Evolutionary conservation across 2,797 vertebrate species (phyloP).

Genomic region (Poecilia picta): DNA sequence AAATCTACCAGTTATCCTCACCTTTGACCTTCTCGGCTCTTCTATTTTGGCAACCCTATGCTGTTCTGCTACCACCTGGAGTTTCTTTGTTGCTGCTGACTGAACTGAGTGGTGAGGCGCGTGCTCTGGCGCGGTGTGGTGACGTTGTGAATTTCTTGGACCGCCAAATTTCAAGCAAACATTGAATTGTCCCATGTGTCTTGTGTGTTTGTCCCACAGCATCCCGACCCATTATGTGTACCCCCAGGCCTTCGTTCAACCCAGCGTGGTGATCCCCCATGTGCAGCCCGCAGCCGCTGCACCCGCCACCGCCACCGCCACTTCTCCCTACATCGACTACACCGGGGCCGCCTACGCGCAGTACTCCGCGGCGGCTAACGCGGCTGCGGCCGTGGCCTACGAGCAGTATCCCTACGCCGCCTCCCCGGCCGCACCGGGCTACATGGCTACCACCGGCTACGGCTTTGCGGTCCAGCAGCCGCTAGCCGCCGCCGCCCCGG

Average conservation of each 20-base stretch:
- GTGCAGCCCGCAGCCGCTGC: constrained; percentile 88
- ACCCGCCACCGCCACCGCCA: constrained; percentile 80
- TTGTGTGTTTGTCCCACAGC: constrained; percentile 85
- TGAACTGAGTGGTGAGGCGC: constrained; percentile 61
- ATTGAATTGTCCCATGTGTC: constrained; percentile 25
- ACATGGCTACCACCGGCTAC: constrained; percentile 91
- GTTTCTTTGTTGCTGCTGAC: constrained; percentile 74
- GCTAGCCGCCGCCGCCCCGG: constrained; percentile 85
- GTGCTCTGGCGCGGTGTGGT: constrained; percentile 74
- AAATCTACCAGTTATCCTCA: constrained; percentile 25
- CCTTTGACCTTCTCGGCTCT: constrained; percentile 12
- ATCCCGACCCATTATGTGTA: constrained; percentile 99
- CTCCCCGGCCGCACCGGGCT: constrained; percentile 90
- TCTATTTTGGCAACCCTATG: constrained; percentile 98
- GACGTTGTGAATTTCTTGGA: constrained; percentile 36
- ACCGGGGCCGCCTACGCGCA: constrained; percentile 94
- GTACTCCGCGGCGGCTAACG: constrained; percentile 88
- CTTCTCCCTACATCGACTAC: constrained; percentile 97
- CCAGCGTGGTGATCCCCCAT: constrained; percentile 95
- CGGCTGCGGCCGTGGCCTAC: constrained; percentile 88
- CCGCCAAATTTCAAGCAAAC: constrained; percentile 1
- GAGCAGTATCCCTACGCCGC: constrained; percentile 97
- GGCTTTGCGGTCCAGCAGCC: constrained; percentile 95
- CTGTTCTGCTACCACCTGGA: constrained; percentile 88
- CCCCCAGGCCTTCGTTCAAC: constrained; percentile 98